Evolutionary conservation across 1,140 invertebrate genomes (phyloP).

Genomic region (Caenorhabditis brenneri): DNA sequence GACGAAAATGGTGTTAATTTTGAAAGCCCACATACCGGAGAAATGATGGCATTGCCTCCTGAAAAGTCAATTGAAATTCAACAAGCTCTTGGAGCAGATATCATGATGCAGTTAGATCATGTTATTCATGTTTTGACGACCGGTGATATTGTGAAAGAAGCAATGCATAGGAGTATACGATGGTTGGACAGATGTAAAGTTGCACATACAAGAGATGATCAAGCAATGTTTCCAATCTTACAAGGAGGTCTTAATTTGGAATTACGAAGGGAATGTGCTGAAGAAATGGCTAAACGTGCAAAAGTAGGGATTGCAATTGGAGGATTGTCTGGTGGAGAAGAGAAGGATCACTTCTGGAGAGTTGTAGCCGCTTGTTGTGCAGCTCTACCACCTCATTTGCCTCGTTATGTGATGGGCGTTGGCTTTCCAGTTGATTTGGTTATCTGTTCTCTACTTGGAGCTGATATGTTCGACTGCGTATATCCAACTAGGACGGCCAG

Average conservation of each 20-base stretch:
- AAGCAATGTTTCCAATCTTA: conserved; percentile 96
- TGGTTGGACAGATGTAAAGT: conserved; percentile 89
- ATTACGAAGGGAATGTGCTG: conserved; percentile 82
- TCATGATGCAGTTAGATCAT: conserved; percentile 99
- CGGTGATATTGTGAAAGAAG: conserved; percentile 86
- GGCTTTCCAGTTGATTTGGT: conserved; percentile 93
- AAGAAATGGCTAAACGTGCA: conserved; percentile 82
- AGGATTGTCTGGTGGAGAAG: conserved; percentile 94
- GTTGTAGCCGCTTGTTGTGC: conserved; percentile 89
- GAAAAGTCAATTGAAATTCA: conserved; percentile 96
- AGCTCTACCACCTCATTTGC: conserved; percentile 83
- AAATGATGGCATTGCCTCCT: conserved; percentile 82
- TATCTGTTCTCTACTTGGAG: conserved; percentile 92
- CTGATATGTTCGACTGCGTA: conserved; percentile 99
- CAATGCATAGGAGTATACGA: conserved; percentile 79
- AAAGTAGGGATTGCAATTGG: conserved; percentile 94
- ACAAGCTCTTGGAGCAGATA: conserved; percentile 89
- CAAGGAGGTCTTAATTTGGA: conserved; percentile 88
- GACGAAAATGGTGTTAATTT: conserved; percentile 96
- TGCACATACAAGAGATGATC: conserved; percentile 82
- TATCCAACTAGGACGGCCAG: conserved; percentile 76
- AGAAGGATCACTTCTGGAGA: conserved; percentile 92
- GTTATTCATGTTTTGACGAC: conserved; percentile 86
- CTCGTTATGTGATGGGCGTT: conserved; percentile 96
- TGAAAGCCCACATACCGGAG: conserved; percentile 85